phyloP scores from a whole-genome alignment of 2,797 vertebrate species.

The Okamejei kenojei region DNA sequence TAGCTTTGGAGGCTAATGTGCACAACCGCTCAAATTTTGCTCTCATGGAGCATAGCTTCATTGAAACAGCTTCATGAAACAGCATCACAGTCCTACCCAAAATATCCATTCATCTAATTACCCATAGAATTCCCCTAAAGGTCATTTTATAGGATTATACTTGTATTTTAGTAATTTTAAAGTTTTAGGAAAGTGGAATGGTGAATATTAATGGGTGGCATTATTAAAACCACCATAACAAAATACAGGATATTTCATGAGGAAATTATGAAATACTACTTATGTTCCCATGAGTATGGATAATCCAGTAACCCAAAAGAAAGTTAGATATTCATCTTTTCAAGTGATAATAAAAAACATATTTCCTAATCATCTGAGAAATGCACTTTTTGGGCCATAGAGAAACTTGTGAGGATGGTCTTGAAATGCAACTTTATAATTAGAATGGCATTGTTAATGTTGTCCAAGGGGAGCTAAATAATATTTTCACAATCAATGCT shows the following conservation, averaged over 20 bases:
- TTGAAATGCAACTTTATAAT: neutral
- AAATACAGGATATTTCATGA: neutral
- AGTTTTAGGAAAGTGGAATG: neutral
- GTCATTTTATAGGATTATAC: neutral
- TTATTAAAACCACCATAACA: neutral
- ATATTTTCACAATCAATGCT: neutral
- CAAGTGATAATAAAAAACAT: slow-evolving; percentile 6
- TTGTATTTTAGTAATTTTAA: neutral
- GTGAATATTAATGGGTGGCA: neutral
- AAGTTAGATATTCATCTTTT: slow-evolving; percentile 2
- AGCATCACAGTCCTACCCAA: too few relatives aligned
- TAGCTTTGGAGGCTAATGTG: neutral
- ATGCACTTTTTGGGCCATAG: neutral
- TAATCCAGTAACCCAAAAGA: neutral
- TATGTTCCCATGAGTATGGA: neutral
- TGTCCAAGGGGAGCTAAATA: neutral
- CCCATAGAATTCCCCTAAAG: neutral
- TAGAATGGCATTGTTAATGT: neutral
- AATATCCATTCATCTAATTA: neutral
- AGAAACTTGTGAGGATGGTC: neutral
- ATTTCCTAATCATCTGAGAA: slow-evolving; percentile 2
- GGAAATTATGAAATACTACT: slow-evolving; percentile 7
- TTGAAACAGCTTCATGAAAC: neutral
- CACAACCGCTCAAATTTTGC: neutral
- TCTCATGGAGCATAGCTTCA: neutral